Evolutionary conservation across 1,140 invertebrate species (phyloP).

Genomic region (Drosophila sp.): DNA sequence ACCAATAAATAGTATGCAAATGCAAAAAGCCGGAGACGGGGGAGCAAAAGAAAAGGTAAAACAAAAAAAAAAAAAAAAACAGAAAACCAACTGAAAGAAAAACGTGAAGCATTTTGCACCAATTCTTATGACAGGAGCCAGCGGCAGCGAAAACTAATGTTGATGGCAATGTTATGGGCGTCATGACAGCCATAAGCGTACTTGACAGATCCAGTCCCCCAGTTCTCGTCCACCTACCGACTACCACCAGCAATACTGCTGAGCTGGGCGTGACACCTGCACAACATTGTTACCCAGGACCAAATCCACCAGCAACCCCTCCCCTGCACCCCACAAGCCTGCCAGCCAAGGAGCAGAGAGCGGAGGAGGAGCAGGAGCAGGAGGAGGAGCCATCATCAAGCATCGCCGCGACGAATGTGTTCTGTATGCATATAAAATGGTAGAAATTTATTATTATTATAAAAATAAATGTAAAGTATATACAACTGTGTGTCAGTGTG

Average conservation of each 20-base stretch:
- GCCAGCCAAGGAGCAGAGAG: not conserved
- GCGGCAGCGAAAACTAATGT: constrained; percentile 72
- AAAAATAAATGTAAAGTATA: constrained; percentile 6
- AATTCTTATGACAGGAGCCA: constrained; percentile 78
- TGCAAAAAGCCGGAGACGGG: not conserved
- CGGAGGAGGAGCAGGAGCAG: not conserved
- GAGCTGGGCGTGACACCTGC: constrained; percentile 60
- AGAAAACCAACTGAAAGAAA: constrained; percentile 1
- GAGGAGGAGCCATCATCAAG: not conserved
- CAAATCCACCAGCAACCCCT: too few species aligned
- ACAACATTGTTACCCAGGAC: constrained; percentile 39
- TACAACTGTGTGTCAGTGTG: not conserved
- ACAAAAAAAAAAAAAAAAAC: not conserved
- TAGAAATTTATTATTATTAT: constrained; percentile 13
- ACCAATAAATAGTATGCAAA: constrained; percentile 56
- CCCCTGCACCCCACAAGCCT: not conserved
- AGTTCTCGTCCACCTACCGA: not conserved
- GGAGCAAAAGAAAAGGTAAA: not conserved
- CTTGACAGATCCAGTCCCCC: constrained; percentile 61
- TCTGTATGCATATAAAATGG: constrained; percentile 11
- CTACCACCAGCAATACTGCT: not conserved
- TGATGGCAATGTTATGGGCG: constrained; percentile 81
- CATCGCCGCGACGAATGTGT: constrained; percentile 9
- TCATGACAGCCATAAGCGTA: constrained; percentile 81
- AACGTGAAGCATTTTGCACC: constrained; percentile 73